Conservation (phyloP, 1,140 invertebrate species). For the Mesaphorura yosii region DNA sequence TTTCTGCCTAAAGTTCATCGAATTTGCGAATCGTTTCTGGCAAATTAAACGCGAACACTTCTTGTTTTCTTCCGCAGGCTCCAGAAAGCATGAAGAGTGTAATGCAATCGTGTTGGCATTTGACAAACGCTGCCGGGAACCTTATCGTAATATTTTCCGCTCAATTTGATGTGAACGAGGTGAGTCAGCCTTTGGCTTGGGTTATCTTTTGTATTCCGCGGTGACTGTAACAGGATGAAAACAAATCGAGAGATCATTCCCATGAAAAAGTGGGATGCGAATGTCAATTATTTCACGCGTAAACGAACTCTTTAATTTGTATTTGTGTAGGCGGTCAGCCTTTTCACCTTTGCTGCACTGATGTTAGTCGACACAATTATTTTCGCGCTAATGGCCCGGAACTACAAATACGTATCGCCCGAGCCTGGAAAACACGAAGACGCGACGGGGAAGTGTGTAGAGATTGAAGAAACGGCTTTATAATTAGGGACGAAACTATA, state of each 20-base stretch:
- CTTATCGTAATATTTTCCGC: constrained; percentile 77
- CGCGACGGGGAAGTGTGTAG: too few species aligned
- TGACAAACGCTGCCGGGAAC: constrained; percentile 83
- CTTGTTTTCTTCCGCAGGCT: constrained; percentile 52
- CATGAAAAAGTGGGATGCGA: too few species aligned
- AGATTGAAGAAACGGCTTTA: too few species aligned
- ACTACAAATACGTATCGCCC: constrained; percentile 50
- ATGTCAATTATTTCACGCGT: too few species aligned
- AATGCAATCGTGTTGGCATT: constrained; percentile 72
- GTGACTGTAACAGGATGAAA: not conserved
- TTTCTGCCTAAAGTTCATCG: too few species aligned
- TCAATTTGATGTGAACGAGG: constrained; percentile 46
- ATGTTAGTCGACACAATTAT: constrained; percentile 71
- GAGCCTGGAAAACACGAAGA: not conserved
- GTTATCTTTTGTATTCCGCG: not conserved
- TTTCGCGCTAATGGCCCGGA: constrained; percentile 61
- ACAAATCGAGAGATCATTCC: too few species aligned
- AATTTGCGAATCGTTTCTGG: too few species aligned
- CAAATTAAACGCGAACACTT: too few species aligned
- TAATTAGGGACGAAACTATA: too few species aligned
- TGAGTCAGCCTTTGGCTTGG: constrained; percentile 33
- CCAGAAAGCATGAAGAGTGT: constrained; percentile 84
- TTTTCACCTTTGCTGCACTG: constrained; percentile 72
- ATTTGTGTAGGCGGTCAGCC: constrained; percentile 61
- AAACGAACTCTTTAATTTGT: constrained; percentile 12